Evolutionary conservation across 2,888 invertebrate genomes (phyloP).

Genomic region (Hypselothyrea guttata): DNA sequence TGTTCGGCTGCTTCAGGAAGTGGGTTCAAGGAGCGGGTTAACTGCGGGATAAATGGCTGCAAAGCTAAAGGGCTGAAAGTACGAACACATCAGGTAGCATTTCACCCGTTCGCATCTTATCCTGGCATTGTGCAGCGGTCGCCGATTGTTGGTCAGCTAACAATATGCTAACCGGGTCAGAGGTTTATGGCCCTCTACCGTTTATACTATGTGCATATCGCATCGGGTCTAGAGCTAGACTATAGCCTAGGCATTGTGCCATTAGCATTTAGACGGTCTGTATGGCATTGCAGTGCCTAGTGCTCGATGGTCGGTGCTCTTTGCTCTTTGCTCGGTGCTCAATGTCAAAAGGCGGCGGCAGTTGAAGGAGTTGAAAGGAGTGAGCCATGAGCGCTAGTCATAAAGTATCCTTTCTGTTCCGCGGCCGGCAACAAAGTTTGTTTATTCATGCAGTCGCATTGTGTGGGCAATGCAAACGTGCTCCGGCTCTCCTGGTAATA

Average conservation of each 20-base stretch:
- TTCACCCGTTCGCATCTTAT: background rate
- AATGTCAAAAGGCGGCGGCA: constrained; percentile 37
- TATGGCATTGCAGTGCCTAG: no score
- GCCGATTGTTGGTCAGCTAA: constrained; percentile 43
- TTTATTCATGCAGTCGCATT: constrained; percentile 73
- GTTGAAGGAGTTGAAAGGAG: constrained; percentile 55
- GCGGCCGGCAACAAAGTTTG: constrained; percentile 38
- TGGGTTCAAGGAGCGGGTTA: constrained; percentile 23
- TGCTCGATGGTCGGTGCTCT: constrained; percentile 10
- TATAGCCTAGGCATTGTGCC: background rate
- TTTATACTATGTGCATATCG: background rate
- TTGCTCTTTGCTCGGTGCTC: constrained; percentile 11
- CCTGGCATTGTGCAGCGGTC: constrained; percentile 18
- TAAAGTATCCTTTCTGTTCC: constrained; percentile 34
- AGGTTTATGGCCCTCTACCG: constrained; percentile 48
- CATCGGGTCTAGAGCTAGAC: background rate
- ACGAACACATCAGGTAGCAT: constrained; percentile 24
- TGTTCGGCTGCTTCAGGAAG: background rate
- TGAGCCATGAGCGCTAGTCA: constrained; percentile 38
- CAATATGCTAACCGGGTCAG: constrained; percentile 55
- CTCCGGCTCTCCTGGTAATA: constrained; percentile 31
- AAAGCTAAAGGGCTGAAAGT: background rate
- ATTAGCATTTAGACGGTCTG: no score
- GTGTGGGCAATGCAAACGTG: constrained; percentile 65
- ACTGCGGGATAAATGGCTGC: background rate